Evolutionary conservation across 2,888 invertebrate genomes (phyloP).

Genomic region (Villa cingulata): DNA sequence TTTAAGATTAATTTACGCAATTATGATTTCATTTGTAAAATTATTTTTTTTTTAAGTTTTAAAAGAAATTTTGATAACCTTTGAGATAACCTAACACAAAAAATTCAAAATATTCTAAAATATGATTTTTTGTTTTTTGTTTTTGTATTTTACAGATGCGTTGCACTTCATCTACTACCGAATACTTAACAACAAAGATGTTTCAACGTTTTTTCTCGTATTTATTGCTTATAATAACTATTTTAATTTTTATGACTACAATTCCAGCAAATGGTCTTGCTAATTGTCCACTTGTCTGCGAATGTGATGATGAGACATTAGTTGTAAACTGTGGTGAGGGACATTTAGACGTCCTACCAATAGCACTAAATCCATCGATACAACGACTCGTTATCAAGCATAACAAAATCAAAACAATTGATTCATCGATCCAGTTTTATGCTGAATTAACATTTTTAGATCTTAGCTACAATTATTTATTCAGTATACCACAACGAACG

Average conservation of each 20-base stretch:
- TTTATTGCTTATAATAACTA: too few relatives aligned
- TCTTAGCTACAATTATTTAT: slow-evolving; percentile 69
- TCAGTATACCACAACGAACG: slow-evolving; percentile 65
- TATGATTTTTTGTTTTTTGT: too few relatives aligned
- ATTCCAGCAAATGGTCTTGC: slow-evolving; percentile 37
- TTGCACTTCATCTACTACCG: too few relatives aligned
- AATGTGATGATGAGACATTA: slow-evolving; percentile 78
- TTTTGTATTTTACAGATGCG: too few relatives aligned
- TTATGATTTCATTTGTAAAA: too few relatives aligned
- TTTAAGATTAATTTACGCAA: too few relatives aligned
- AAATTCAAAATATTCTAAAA: too few relatives aligned
- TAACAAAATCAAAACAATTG: slow-evolving; percentile 77
- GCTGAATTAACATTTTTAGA: slow-evolving; percentile 73
- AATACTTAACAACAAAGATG: too few relatives aligned
- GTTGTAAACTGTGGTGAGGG: slow-evolving; percentile 77
- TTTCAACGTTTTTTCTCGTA: too few relatives aligned
- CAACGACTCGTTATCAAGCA: slow-evolving; percentile 70
- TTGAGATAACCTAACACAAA: too few relatives aligned
- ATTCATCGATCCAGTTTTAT: slow-evolving; percentile 81
- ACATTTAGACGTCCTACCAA: slow-evolving; percentile 77
- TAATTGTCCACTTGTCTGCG: slow-evolving; percentile 76
- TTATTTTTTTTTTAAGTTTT: too few relatives aligned
- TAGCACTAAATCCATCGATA: slow-evolving; percentile 81
- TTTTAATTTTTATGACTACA: background rate
- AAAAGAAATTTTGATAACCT: too few relatives aligned